Percentiles rank a stretch among this genome's conserved stretches.
Conservation (phyloP, 1,140 invertebrate species). For the Matsumurasca onukii region DNA sequence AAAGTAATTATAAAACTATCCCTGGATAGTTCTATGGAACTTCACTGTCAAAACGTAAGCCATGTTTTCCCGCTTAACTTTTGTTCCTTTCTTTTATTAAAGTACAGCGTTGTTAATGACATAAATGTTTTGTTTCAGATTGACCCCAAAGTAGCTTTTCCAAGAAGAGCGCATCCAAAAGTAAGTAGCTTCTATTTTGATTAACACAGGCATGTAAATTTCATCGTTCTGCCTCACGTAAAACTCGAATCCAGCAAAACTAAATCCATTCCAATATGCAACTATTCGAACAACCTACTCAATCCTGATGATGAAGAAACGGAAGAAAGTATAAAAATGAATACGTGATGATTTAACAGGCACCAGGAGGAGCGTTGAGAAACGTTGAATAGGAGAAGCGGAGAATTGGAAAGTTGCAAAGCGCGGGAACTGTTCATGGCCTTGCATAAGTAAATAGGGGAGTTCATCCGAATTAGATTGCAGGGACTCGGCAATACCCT, state of each 20-base stretch:
- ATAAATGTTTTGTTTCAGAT: constrained; percentile 74
- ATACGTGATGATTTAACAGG: background rate
- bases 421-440: background rate
- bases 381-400: background rate
- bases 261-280: too few species aligned
- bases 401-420: background rate
- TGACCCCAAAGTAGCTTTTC: constrained; percentile 99
- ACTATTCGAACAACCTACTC: too few species aligned
- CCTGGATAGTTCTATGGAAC: too few species aligned
- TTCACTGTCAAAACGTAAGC: too few species aligned
- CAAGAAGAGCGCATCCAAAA: constrained; percentile 97
- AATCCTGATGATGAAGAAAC: too few species aligned
- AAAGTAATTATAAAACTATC: too few species aligned
- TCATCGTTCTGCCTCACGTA: too few species aligned
- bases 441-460: background rate
- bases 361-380: background rate
- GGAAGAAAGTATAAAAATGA: background rate
- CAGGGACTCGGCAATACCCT: background rate
- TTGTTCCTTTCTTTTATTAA: too few species aligned
- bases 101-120: background rate
- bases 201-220: too few species aligned
- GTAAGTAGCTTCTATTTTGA: constrained; percentile 67
- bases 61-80: too few species aligned
- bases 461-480: background rate
- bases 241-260: too few species aligned